Evolutionary conservation across 2,888 invertebrate genomes (phyloP), one percentile per base, ranked within the genome.

Genomic region (Drosophila dives): DNA sequence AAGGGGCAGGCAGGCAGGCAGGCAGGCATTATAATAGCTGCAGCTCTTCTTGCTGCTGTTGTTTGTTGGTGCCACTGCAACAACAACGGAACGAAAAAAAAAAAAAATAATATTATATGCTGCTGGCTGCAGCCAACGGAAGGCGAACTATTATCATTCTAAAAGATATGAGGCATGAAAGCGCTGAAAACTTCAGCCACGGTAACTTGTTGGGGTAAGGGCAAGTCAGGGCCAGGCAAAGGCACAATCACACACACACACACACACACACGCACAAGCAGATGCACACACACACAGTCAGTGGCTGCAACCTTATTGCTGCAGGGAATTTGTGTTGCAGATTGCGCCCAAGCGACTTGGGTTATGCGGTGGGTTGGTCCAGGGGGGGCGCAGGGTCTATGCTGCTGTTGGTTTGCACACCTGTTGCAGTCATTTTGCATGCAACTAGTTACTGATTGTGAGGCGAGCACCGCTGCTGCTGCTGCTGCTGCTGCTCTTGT

Each of bases 381-480:
- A 7, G 26, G 48, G 23, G 45, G 53, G 34, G 17, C 23, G 33
- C 67, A 63, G 56, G 54, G 60, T 77, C 71, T 77, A 80, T 71
- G 77, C 69, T 70, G 79, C 38, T 75, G 73, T 63, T 74, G 53
- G 60, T 51, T 75, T 68, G 90, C 89, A 86, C 86, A 87, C 86
- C 86, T 87, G 86, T 87, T 86, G 90, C 86, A 69, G 68, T 55
- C 82, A 89, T 83, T 90, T 86, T 90, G 87, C 86, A 87, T 87
- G 90, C 86, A 86, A 90, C 90, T 86, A 75, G 87, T 84, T 89
- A 77, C 77, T 64, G 81, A 67, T 67, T 66, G 58, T 79, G 61
- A 49, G 61, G 56, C 64, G 55, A 70, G 58, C 67, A 38, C 12
- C 51, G 58, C 26, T 64, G 58, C 34, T 48, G 40, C 45, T 48